Evolutionary conservation across 2,888 invertebrate genomes (phyloP), one percentile per base, ranked within the genome.

Genomic region (Limenitis camilla): DNA sequence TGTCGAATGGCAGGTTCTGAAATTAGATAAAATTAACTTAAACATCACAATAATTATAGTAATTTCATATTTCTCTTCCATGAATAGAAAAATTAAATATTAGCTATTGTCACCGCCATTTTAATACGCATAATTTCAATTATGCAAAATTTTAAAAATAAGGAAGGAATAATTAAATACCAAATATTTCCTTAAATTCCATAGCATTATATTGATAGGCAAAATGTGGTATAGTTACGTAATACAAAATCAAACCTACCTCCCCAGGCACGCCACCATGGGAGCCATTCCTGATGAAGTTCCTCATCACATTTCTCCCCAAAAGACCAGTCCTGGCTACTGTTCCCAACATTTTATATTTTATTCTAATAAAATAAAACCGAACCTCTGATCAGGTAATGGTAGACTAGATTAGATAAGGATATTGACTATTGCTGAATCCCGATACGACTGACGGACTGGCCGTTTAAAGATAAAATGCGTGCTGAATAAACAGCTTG

Each of bases 1-100:
- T 90, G 64, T 87, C 70, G 76, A 96, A 95, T 0, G 96, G 96
- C 61, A 96, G 78, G 71, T 94, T 95, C 95, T 96, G 89, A 27
- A 91, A 91, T 49, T 40, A 29, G n/a, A 40, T 9, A 28, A 10
- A 11, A 10, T 8, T 1, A 8, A 0, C n/a, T 29, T 36, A 29
- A 33, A 5, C 5, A 10, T 30, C n/a, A 35, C 8, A n/a, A n/a
- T 35, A n/a, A 35, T n/a, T n/a, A 35, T 2, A 35, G 10, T 2
- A 35, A 35, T n/a, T 0, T n/a, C 9, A 9, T n/a, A 35, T 4
- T 7, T 35, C 5, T 3, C 19, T 19, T 19, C 19, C 19, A 19
- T 2, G 19, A 19, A 19, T 3, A 19, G 2, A 19, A 19, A 19
- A 19, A 2, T 19, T 19, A 19, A 19, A n/a, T n/a, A n/a, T n/a